Base-by-base conservation (phyloP, 23 tunicate genomes). In the Corella eumyota region DNA sequence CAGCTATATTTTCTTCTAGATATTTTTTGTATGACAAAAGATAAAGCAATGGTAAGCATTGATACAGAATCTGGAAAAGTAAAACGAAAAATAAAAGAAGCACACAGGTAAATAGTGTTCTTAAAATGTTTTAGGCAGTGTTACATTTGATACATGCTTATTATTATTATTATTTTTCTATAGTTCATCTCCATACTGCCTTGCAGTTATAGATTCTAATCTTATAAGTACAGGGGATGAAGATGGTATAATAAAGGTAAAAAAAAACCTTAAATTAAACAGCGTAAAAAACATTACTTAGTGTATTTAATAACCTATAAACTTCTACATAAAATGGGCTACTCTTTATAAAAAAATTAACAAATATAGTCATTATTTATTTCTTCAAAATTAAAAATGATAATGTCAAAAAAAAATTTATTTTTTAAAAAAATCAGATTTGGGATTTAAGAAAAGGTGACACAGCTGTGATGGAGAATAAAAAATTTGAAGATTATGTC, bases 391-490 rank as follows among this genome's bases (percentile, higher is more conserved):
- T n/a, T n/a, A n/a, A n/a, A 40, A 40, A 40, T 9, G 15, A 40
- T 40, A 40, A 40, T 9, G 15, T 40, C 15, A 15, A 40, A 40
- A 40, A 40, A 40, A 40, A 9, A 40, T 40, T 40, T 9, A 40
- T 40, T 9, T 40, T 40, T 9, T 15, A 40, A 15, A 40, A 15
- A 40, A 40, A 36, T 0, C 60, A 88, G 96, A 32, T 88, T 7
- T 88, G 96, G 96, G 96, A 88, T 56, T 47, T 88, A 62, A 32
- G 96, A 17, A 83, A 82, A 55, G 86, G 76, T 15, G 64, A 68
- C 32, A 32, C 34, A 0, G 68, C 96, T 0, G 78, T 88, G 4
- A 78, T 88, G 81, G 11, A 25, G 9, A 62, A 60, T 24, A 81
- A 78, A 24, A 56, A 53, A 3, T 68, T 77, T 35, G 66, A 67